Evolutionary conservation across 1,140 invertebrate genomes (phyloP).

Genomic region (Popillia japonica): DNA sequence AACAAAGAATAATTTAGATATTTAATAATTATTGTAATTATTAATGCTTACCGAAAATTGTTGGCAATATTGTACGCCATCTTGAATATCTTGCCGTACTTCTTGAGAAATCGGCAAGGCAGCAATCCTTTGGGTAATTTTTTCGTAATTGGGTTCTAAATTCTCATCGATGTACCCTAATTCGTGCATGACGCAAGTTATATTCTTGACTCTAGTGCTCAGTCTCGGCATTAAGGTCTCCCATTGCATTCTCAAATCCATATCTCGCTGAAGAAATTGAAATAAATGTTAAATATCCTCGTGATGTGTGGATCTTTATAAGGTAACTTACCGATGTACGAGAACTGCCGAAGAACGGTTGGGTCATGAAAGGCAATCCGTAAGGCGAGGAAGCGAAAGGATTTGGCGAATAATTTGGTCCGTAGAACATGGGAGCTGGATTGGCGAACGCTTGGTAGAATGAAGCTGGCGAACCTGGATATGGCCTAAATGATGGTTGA

Average conservation of each 20-base stretch:
- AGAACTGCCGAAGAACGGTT: slow-evolving; percentile 51
- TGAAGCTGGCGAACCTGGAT: slow-evolving; percentile 37
- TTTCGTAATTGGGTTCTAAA: slow-evolving; percentile 70
- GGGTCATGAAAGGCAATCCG: slow-evolving; percentile 51
- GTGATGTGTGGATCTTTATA: no score
- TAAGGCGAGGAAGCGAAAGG: slow-evolving; percentile 51
- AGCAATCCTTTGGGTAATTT: slow-evolving; percentile 67
- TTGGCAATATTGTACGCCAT: slow-evolving; percentile 70
- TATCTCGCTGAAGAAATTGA: slow-evolving; percentile 61
- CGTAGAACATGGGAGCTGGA: slow-evolving; percentile 52
- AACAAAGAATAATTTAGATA: slow-evolving; percentile 47
- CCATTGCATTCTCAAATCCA: slow-evolving; percentile 67
- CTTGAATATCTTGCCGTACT: slow-evolving; percentile 69
- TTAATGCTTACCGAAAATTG: slow-evolving; percentile 67
- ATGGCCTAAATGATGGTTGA: slow-evolving; percentile 48
- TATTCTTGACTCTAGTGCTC: slow-evolving; percentile 65
- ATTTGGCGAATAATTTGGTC: slow-evolving; percentile 51
- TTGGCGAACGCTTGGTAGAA: slow-evolving; percentile 43
- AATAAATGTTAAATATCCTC: no score
- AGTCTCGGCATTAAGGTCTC: slow-evolving; percentile 66
- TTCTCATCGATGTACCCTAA: slow-evolving; percentile 71
- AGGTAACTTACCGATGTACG: slow-evolving; percentile 56
- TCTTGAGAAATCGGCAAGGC: slow-evolving; percentile 67
- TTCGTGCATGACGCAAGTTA: slow-evolving; percentile 74
- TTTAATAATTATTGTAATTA: not conserved